phyloP scores from a whole-genome alignment of 1,140 invertebrate genomes.

The Nomia melanderi region DNA sequence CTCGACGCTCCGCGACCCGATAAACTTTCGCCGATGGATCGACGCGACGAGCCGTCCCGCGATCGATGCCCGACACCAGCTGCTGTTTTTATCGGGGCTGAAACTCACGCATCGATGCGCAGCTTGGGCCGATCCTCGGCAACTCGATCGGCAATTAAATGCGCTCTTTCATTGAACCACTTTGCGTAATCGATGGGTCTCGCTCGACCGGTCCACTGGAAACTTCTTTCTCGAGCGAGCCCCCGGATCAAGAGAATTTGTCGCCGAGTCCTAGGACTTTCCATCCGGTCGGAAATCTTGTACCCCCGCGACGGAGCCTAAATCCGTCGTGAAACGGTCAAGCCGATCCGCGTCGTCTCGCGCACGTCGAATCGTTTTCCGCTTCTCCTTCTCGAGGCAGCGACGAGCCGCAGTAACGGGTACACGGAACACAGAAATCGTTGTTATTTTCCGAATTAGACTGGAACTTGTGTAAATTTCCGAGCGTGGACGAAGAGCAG shows the following conservation, averaged over 20 bases:
- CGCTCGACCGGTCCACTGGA: background rate
- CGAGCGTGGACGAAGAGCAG: background rate
- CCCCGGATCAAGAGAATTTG: too few relatives aligned
- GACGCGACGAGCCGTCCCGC: background rate
- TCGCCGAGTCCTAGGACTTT: too few relatives aligned
- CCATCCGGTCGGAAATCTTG: too few relatives aligned
- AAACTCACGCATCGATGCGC: background rate
- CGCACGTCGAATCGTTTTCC: too few relatives aligned
- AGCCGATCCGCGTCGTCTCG: too few relatives aligned
- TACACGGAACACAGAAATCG: background rate
- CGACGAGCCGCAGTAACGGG: too few relatives aligned
- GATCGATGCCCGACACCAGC: background rate
- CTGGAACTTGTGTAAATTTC: conserved; percentile 32
- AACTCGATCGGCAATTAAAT: background rate
- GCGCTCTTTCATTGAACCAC: background rate
- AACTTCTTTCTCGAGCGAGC: background rate
- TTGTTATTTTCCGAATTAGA: conserved; percentile 52
- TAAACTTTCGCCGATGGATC: background rate
- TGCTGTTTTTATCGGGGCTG: conserved; percentile 4
- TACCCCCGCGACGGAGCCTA: too few relatives aligned
- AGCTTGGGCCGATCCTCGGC: background rate
- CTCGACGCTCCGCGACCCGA: background rate
- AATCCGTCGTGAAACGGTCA: too few relatives aligned
- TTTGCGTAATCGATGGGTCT: conserved; percentile 8
- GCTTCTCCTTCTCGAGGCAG: too few relatives aligned